A percentile compares a stretch with the other conserved stretches of the same genome.
phyloP scores from a whole-genome alignment of 2,888 invertebrate genomes.

The Cataglyphis cursor region DNA sequence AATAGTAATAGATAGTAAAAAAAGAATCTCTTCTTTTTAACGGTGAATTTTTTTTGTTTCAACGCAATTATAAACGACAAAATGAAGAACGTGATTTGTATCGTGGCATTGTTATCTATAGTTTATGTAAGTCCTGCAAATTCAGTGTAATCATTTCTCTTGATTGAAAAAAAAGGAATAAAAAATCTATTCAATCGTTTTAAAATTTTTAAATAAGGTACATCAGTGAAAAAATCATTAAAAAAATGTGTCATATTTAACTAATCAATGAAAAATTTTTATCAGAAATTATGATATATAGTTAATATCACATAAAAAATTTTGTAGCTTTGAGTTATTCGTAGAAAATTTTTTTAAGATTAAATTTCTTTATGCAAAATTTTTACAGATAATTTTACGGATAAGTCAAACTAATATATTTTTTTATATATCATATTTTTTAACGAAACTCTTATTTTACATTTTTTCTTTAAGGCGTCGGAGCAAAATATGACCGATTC shows the following conservation, averaged over 20 bases:
- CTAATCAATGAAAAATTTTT: not conserved
- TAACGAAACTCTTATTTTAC: not conserved
- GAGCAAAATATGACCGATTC: not conserved
- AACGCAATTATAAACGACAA: not conserved
- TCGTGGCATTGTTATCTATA: not conserved
- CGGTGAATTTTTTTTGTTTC: not conserved
- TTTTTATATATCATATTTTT: not conserved
- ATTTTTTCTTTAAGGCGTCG: slow-evolving; percentile 2
- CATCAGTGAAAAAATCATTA: not conserved
- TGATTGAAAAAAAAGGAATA: not conserved
- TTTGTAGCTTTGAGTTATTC: not conserved
- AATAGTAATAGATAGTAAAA: not conserved
- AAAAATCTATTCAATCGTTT: not conserved
- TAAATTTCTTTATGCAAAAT: too few species aligned
- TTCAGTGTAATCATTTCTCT: not conserved
- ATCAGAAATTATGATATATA: not conserved
- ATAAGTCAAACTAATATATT: not conserved
- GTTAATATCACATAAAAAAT: slow-evolving; percentile 2
- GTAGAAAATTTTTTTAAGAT: not conserved
- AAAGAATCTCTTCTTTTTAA: not conserved
- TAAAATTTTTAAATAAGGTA: not conserved
- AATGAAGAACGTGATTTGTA: slow-evolving; percentile 26
- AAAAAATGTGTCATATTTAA: not conserved
- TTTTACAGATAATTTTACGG: too few species aligned
- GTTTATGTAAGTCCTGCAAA: slow-evolving; percentile 15